Conservation (phyloP, 2,113 vertebrate genomes). For the zebrafish (Danio rerio) region GRCz12tu NC_133186.1:24095501-24096000, state of each 20-base stretch:
- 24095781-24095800: too few species aligned
- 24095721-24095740: conserved; percentile 40
- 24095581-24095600: conserved; percentile 44
- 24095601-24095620: conserved; percentile 43
- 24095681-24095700: conserved; percentile 25
- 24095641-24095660: conserved; percentile 41
- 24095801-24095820: not conserved
- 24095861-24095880: not conserved
- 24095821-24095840: not conserved
- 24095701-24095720: conserved; percentile 40
- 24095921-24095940: too few species aligned
- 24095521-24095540: conserved; percentile 31
- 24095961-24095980: too few species aligned
- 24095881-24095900: too few species aligned
- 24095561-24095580: conserved; percentile 52
- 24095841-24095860: not conserved
- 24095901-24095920: too few species aligned
- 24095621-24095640: conserved; percentile 30
- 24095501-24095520: conserved; percentile 47
- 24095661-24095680: conserved; percentile 38
- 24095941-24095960: too few species aligned
- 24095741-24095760: not conserved
- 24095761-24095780: not conserved
- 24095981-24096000: too few species aligned
- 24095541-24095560: conserved; percentile 52